phyloP scores from a whole-genome alignment of 2,888 invertebrate genomes.

The Norana najaformis region DNA sequence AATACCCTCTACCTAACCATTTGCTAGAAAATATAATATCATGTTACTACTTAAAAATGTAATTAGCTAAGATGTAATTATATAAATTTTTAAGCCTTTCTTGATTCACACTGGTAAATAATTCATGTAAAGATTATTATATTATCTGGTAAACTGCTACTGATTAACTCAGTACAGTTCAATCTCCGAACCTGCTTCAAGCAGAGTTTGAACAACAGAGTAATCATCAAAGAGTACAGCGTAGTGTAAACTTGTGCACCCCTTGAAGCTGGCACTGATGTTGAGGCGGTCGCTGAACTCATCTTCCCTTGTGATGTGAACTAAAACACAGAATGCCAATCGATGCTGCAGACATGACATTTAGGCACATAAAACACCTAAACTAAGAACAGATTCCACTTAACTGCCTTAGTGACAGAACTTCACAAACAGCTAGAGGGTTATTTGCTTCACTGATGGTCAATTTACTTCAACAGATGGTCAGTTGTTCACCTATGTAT shows the following conservation, averaged over 20 bases:
- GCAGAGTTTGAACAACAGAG: conserved; percentile 70
- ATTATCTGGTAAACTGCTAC: not conserved
- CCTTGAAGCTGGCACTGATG: conserved; percentile 75
- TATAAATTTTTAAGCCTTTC: not conserved
- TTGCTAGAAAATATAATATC: not conserved
- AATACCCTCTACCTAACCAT: not conserved
- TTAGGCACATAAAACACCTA: no score
- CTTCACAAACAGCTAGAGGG: no score
- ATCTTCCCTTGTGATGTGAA: conserved; percentile 72
- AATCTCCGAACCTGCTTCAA: conserved; percentile 71
- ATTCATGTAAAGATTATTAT: not conserved
- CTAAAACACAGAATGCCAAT: conserved; percentile 49
- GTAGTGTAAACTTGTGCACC: conserved; percentile 86
- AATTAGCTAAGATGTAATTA: no score
- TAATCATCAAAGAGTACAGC: conserved; percentile 77
- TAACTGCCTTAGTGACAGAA: no score
- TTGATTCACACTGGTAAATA: not conserved
- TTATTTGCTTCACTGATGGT: no score
- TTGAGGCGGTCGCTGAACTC: conserved; percentile 75
- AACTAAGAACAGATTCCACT: no score
- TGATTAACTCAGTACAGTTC: not conserved
- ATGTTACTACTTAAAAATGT: not conserved
- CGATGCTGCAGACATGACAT: not conserved
- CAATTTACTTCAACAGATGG: no score
- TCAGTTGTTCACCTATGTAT: no score